phyloP scores from a whole-genome alignment of 2,113 vertebrate genomes.

The Struthio camelus region DNA sequence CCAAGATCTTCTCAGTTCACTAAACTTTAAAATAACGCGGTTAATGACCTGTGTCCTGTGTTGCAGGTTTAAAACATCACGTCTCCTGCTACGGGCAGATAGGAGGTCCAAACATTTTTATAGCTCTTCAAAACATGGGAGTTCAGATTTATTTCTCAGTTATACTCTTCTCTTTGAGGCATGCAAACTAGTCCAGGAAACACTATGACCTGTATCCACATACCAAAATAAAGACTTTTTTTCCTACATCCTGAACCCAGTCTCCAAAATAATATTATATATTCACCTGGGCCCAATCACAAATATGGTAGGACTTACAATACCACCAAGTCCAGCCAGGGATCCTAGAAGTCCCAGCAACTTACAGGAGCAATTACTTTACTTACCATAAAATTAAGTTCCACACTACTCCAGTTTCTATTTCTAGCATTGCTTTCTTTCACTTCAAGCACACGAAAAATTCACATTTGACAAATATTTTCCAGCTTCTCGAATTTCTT shows the following conservation, averaged over 20 bases:
- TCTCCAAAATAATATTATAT: not conserved
- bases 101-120: not conserved
- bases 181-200: not conserved
- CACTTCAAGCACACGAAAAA: constrained; percentile 6
- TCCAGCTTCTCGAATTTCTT: constrained; percentile 66
- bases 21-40: not conserved
- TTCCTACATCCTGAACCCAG: not conserved
- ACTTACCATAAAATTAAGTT: not conserved
- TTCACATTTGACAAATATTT: constrained; percentile 62
- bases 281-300: not conserved
- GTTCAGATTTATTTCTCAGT: not conserved
- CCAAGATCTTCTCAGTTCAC: not conserved
- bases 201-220: not conserved
- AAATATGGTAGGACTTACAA: not conserved
- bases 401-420: constrained; percentile 21
- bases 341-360: not conserved
- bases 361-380: not conserved
- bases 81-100: not conserved
- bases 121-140: not conserved
- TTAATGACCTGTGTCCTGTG: not conserved
- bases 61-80: rapidly evolving
- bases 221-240: not conserved
- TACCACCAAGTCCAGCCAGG: not conserved
- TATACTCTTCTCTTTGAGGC: not conserved
- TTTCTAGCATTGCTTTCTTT: not conserved